Conservation (phyloP, 2,888 invertebrate species). For the Anagyrus pseudococci region DNA sequence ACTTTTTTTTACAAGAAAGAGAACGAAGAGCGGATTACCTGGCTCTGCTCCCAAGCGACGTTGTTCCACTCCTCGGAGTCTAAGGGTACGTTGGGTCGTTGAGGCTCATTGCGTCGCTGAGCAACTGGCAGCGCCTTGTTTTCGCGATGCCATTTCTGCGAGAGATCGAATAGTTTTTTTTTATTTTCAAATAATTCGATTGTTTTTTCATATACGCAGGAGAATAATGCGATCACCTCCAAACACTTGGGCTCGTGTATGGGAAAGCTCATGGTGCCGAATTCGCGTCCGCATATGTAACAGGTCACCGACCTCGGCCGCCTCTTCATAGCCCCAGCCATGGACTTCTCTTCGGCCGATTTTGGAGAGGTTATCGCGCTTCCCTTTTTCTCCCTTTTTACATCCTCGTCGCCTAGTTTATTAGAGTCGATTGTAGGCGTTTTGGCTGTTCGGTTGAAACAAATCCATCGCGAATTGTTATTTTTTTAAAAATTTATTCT, state of each 20-base stretch:
- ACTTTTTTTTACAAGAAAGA: neutral
- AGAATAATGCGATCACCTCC: slow-evolving; percentile 59
- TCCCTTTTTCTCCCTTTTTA: neutral
- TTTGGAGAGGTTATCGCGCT: neutral
- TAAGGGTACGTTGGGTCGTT: slow-evolving; percentile 63
- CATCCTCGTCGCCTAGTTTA: neutral
- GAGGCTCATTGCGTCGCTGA: slow-evolving; percentile 64
- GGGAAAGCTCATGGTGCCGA: slow-evolving; percentile 70
- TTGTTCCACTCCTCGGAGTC: slow-evolving; percentile 64
- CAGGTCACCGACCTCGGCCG: slow-evolving; percentile 63
- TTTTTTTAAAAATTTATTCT: too few relatives aligned
- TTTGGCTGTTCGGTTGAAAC: too few relatives aligned
- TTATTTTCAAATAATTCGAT: too few relatives aligned
- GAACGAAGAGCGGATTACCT: slow-evolving; percentile 55
- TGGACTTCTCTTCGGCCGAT: slow-evolving; percentile 25
- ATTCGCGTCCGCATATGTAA: slow-evolving; percentile 72
- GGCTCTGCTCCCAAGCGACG: slow-evolving; percentile 65
- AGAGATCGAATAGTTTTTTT: slow-evolving; percentile 29
- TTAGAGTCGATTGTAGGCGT: neutral
- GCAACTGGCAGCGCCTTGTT: slow-evolving; percentile 66
- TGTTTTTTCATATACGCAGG: neutral
- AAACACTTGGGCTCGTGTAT: slow-evolving; percentile 74
- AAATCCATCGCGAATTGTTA: too few relatives aligned
- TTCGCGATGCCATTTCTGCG: slow-evolving; percentile 70
- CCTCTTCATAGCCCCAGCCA: slow-evolving; percentile 12